Evolutionary conservation across 2,888 invertebrate genomes (phyloP).

Genomic region (Phengaris arion): DNA sequence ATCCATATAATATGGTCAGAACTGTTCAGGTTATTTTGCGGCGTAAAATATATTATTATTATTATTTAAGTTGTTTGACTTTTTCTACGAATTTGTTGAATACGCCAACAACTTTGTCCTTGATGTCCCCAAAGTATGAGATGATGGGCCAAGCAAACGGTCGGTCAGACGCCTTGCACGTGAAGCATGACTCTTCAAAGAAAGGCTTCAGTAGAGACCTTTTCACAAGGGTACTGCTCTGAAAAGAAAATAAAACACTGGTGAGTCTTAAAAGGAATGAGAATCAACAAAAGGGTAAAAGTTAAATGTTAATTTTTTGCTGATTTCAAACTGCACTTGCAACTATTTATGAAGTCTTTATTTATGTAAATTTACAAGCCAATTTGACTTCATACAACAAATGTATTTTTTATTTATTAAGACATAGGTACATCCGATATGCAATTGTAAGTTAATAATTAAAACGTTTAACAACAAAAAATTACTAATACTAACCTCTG

Average conservation of each 20-base stretch:
- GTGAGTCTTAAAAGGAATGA: background rate
- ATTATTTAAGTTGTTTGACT: conserved; percentile 36
- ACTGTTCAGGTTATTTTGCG: background rate
- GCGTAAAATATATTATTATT: background rate
- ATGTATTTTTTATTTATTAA: too few species aligned
- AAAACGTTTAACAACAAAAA: background rate
- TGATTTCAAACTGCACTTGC: too few species aligned
- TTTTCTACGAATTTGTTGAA: conserved; percentile 51
- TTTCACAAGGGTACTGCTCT: conserved; percentile 59
- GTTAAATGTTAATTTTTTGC: too few species aligned
- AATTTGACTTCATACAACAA: too few species aligned
- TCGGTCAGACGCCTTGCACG: conserved; percentile 57
- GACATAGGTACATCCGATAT: too few species aligned
- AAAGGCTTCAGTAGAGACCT: conserved; percentile 54
- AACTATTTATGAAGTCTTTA: too few species aligned
- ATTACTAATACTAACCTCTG: conserved; percentile 53
- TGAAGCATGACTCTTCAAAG: conserved; percentile 56
- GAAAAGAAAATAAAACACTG: conserved; percentile 35
- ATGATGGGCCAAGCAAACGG: conserved; percentile 61
- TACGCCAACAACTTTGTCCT: conserved; percentile 55
- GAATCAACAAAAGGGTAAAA: too few species aligned
- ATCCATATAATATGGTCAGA: background rate
- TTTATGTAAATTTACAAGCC: too few species aligned
- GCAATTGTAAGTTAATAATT: too few species aligned
- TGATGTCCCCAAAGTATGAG: conserved; percentile 54